Base-by-base conservation (phyloP, 1,140 invertebrate species). In the Scylla paramamosain region DNA sequence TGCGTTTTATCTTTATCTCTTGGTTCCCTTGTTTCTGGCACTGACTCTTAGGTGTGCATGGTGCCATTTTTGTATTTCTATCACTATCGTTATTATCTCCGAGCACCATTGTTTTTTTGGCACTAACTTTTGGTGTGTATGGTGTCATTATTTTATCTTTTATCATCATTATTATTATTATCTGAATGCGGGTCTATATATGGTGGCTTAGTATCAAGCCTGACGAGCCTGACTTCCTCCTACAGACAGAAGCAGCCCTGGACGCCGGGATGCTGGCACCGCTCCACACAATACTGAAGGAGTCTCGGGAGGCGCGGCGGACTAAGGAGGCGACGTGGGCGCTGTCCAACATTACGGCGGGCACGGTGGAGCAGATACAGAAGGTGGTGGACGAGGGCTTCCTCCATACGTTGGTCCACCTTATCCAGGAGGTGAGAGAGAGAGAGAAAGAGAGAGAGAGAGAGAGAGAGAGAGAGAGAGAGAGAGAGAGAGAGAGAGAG, bases 291-390 rank as follows among this genome's bases (percentile, higher is more conserved):
- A 96, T 97, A 12, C 97, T 99, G 14, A 97, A 99, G 25, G 97
- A 98, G 82, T 98, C 99, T 96, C 97, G 97, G 7, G 98, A 98
- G 96, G 97, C 97, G 48, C 98, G 98, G 96, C 97, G 97, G 14
- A 77, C 16, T 0, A 96, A 98, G 97, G 99, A 99, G 97, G 99
- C 99, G 25, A 99, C 99, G 7, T 99, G 99, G 99, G 99, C 99
- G 97, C 97, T 99, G 59, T 99, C 99, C 0, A 99, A 99, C 97
- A 99, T 99, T 67, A 99, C 99, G 94, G 99, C 99, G 31, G 99
- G 99, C 91, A 99, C 99, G 97, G 98, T 99, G 96, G 97, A 98
- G 12, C 99, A 99, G 97, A 99, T 99, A 28, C 99, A 99, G 97
- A 98, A 98, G 77, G 99, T 99, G 28, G 99, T 99, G 93, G 99